Percentiles rank a stretch among this genome's conserved stretches.
Evolutionary conservation across 2,888 invertebrate genomes (phyloP).

Genomic region (Chloroclystis v-ata): DNA sequence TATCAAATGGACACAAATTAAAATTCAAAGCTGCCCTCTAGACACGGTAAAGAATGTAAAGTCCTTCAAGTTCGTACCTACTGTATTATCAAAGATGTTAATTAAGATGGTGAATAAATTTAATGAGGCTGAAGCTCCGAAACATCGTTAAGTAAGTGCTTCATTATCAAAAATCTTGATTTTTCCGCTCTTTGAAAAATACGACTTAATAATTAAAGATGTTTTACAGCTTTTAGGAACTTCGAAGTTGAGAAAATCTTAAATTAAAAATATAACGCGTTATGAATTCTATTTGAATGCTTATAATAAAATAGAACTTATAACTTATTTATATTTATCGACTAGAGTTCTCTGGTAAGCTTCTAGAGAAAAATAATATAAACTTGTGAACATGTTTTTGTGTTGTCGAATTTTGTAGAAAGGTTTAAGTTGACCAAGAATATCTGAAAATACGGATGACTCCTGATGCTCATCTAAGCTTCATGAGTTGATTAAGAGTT

Average conservation of each 20-base stretch:
- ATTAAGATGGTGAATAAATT: slow-evolving; percentile 54
- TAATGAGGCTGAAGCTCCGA: slow-evolving; percentile 47
- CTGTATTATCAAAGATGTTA: slow-evolving; percentile 35
- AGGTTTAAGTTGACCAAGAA: too few relatives aligned
- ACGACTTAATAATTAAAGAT: slow-evolving; percentile 30
- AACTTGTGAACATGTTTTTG: too few relatives aligned
- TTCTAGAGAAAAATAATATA: too few relatives aligned
- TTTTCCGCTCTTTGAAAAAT: slow-evolving; percentile 34
- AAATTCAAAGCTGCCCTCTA: slow-evolving; percentile 23
- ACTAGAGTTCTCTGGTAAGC: too few relatives aligned
- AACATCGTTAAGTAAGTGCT: slow-evolving; percentile 43
- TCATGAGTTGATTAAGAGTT: too few relatives aligned
- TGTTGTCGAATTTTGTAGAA: too few relatives aligned
- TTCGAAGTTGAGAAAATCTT: neutral
- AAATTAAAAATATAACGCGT: neutral
- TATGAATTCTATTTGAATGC: too few relatives aligned
- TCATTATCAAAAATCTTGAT: slow-evolving; percentile 46
- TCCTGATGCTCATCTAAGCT: too few relatives aligned
- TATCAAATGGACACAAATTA: slow-evolving; percentile 23
- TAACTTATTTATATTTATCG: too few relatives aligned
- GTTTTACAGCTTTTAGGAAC: slow-evolving; percentile 15
- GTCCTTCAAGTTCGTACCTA: slow-evolving; percentile 37
- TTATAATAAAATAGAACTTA: too few relatives aligned
- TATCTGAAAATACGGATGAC: too few relatives aligned
- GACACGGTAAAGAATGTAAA: slow-evolving; percentile 32